Evolutionary conservation across 2,888 invertebrate genomes (phyloP), one percentile per base, ranked within the genome.

Genomic region (Actias luna): DNA sequence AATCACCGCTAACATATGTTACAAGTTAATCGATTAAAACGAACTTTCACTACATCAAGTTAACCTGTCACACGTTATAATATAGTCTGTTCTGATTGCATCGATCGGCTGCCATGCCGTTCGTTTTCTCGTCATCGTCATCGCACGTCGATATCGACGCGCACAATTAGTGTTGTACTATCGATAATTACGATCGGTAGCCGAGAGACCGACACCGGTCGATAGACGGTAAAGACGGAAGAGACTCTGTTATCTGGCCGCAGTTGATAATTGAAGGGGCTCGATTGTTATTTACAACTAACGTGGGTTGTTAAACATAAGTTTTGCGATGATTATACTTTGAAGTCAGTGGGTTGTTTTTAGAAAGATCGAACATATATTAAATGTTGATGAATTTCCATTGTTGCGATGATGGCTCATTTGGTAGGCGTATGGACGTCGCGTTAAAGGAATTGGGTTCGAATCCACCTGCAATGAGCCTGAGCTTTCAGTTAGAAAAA

Each of bases 101-200:
- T 79, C 78, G 68, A 77, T 79, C 78, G 68, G 66, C 62, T 22
- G 25, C 16, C 16, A 16, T 62, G 65, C 64, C 64, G 66, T 66
- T 64, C 74, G 74, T 75, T 75, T 50, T 67, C 74, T 63, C 69
- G 74, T 76, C 76, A 74, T 74, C 80, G 77, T 79, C 77, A 76
- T 72, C 33, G 61, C 63, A 64, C 67, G 69, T 73, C 77, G 83
- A 79, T 83, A 84, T 72, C 78, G 77, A 71, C 75, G 76, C 75
- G 74, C 80, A 81, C 83, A 87, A 85, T 86, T 85, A 85, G 86
- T 83, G 81, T 69, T 78, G 80, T 77, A 67, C 83, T 88, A 88
- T 89, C 89, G 87, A 85, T 89, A 89, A 89, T 89, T 89, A 85
- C 85, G 74, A 89, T 89, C 89, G 79, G 76, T 74, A 73, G 73